Evolutionary conservation across 2,797 vertebrate genomes (phyloP).

Genomic region (Gallinago stenura): DNA sequence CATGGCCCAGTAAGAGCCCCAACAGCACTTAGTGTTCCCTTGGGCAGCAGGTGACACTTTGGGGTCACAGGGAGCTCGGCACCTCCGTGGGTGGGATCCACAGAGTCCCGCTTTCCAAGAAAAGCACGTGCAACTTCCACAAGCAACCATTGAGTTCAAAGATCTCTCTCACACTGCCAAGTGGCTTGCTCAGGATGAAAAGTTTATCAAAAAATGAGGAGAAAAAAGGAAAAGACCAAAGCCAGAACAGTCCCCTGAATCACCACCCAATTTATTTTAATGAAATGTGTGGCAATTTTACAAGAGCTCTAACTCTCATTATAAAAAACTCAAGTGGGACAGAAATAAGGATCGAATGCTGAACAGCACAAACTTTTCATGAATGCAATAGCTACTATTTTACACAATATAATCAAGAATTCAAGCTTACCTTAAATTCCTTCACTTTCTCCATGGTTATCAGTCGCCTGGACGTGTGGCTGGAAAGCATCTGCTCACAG

Average conservation of each 20-base stretch:
- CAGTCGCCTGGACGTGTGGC: conserved; percentile 92
- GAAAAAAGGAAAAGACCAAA: not conserved
- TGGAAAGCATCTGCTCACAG: conserved; percentile 95
- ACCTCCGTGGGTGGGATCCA: not conserved
- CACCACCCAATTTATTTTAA: not conserved
- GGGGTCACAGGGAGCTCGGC: not conserved
- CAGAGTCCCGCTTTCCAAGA: not conserved
- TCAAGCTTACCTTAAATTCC: conserved; percentile 88
- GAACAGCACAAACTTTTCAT: not conserved
- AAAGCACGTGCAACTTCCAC: not conserved
- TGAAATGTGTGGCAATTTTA: not conserved
- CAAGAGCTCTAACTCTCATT: not conserved
- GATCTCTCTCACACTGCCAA: not conserved
- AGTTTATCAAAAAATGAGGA: not conserved
- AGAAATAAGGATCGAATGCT: not conserved
- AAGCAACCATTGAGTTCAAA: not conserved
- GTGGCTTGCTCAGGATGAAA: not conserved
- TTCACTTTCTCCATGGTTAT: conserved; percentile 99
- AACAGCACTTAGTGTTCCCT: not conserved
- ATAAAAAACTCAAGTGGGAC: not conserved
- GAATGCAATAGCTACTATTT: not conserved
- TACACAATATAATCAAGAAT: not conserved
- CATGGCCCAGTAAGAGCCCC: not conserved
- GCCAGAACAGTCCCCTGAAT: not conserved
- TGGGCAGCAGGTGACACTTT: not conserved